Conservation (phyloP, 2,888 invertebrate species). For the Melitaea athalia region DNA sequence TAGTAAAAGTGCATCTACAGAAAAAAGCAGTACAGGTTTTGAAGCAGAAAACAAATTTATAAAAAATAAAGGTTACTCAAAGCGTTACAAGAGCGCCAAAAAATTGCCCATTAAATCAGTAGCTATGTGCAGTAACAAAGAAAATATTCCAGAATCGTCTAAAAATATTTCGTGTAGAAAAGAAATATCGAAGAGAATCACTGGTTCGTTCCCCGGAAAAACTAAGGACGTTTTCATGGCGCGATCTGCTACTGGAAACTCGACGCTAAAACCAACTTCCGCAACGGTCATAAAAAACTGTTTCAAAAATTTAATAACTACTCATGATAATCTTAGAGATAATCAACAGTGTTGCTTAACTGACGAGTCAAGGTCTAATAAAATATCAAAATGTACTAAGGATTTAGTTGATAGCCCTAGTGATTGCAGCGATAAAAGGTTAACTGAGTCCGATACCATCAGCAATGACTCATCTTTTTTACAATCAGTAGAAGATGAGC, state of each 20-base stretch:
- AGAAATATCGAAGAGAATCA: constrained; percentile 42
- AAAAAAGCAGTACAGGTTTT: constrained; percentile 49
- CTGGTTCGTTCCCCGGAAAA: constrained; percentile 46
- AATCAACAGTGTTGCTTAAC: background rate
- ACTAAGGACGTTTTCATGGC: constrained; percentile 55
- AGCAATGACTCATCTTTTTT: background rate
- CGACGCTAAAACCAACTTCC: constrained; percentile 42
- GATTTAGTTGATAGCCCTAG: background rate
- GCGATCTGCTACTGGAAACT: constrained; percentile 50
- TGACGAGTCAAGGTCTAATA: constrained; percentile 8
- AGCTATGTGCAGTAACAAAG: constrained; percentile 54
- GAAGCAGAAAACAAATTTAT: constrained; percentile 52
- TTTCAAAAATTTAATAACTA: constrained; percentile 23
- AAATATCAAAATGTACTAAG: constrained; percentile 2
- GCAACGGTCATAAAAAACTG: constrained; percentile 44
- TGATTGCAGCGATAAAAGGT: constrained; percentile 3
- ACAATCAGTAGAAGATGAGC: background rate
- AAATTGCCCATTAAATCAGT: constrained; percentile 36
- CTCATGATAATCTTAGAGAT: constrained; percentile 11
- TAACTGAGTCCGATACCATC: background rate
- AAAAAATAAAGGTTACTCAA: constrained; percentile 53
- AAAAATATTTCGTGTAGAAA: constrained; percentile 38
- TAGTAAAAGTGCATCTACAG: constrained; percentile 41
- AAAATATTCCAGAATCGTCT: constrained; percentile 62
- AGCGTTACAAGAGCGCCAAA: constrained; percentile 50